Evolutionary conservation across 37 sponge, comb jelly and placozoan genomes (phyloP), one percentile per base, ranked within the genome.

Genomic region (Bolinopsis microptera): DNA sequence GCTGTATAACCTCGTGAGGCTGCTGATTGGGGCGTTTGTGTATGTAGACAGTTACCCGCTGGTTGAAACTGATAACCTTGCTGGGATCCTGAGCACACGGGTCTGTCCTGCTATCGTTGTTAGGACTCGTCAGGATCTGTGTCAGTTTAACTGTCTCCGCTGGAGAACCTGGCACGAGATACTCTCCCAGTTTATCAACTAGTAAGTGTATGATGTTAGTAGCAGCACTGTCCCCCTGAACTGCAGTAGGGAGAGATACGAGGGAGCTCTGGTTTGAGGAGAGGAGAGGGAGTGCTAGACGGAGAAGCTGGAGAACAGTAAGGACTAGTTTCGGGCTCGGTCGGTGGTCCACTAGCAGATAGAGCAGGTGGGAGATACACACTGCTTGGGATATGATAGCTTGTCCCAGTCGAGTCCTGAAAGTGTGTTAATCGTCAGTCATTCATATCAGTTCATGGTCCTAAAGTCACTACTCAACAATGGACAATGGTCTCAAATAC

Each of bases 201-300:
- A 98, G 72, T 26, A 98, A 93, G 8, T 75, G 69, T 2, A 97
- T 95, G 33, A 96, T 96, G 48, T 94, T 92, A 21, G 96, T 88
- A 22, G 97, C 96, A 67, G 94, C 39, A 32, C 72, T 74, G 36
- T 40, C 76, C 3, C 67, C 76, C 13, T 76, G 82, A 1, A 37
- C 38, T 69, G 96, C 95, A 61, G 94, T 76, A 34, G 98, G 98
- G 24, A 97, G 94, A 0, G 76, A 70, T 1, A 97, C 94, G 31
- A 93, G 69, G 32, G 93, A 77, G 61, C 97, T 95, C 35, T 98
- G 97, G 3, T 72, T 94, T 0, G 92, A 75, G 2, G 96, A 94
- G 96, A 98, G 95, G 35, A 98, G 94, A 0, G 98, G 98, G 18
- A 98, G 96, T 24, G 97, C 98, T 40, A 98, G 94, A n/a, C 98